Evolutionary conservation across 1,140 invertebrate genomes (phyloP).

Genomic region (Trichomalopsis sarcophagae): DNA sequence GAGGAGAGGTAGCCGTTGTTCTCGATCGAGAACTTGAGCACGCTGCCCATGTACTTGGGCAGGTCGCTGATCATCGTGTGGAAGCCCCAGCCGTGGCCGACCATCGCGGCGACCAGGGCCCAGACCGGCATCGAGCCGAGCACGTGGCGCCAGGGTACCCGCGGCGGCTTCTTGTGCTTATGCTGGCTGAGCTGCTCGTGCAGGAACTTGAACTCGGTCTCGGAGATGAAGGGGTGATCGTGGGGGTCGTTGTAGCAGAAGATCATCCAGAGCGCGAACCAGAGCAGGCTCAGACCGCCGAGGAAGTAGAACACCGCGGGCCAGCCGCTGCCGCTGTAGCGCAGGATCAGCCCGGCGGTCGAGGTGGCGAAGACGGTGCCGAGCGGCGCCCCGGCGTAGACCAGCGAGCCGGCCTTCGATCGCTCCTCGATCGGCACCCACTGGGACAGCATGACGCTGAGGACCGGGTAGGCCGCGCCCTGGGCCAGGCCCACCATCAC

Average conservation of each 20-base stretch:
- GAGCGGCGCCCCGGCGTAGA: slow-evolving; percentile 82
- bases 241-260: slow-evolving; percentile 87
- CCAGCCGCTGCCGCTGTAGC: slow-evolving; percentile 80
- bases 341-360: slow-evolving; percentile 81
- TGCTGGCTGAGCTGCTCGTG: slow-evolving; percentile 78
- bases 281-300: slow-evolving; percentile 83
- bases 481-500: slow-evolving; percentile 84
- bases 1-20: slow-evolving; percentile 82
- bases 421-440: slow-evolving; percentile 85
- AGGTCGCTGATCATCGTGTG: slow-evolving; percentile 95
- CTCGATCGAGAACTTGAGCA: slow-evolving; percentile 88
- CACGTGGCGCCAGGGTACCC: slow-evolving; percentile 83
- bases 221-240: slow-evolving; percentile 88
- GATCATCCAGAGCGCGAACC: slow-evolving; percentile 84
- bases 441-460: slow-evolving; percentile 83
- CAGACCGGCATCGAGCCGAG: slow-evolving; percentile 85
- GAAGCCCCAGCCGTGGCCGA: slow-evolving; percentile 96
- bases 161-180: slow-evolving; percentile 75
- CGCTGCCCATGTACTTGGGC: slow-evolving; percentile 93
- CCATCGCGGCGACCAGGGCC: slow-evolving; percentile 83
- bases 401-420: slow-evolving; percentile 83
- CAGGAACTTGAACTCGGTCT: slow-evolving; percentile 86
- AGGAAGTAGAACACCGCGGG: slow-evolving; percentile 89
- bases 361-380: slow-evolving; percentile 84
- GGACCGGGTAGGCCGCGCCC: slow-evolving; percentile 85